Percentiles rank a stretch among this genome's conserved stretches.
Evolutionary conservation across 2,797 vertebrate species (phyloP).

Genomic region (Acanthornis magna): DNA sequence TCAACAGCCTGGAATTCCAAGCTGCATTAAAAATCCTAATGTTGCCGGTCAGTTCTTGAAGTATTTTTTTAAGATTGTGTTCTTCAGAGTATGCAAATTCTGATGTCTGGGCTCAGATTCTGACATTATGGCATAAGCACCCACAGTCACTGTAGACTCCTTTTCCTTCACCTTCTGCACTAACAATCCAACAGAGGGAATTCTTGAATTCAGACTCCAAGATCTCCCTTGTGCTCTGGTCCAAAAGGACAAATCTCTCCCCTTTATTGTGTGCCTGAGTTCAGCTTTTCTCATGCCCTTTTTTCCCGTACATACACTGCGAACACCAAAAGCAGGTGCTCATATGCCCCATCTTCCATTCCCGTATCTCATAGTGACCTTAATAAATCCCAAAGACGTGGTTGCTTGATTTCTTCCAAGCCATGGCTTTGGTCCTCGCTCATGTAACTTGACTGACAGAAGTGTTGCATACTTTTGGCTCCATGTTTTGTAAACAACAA

Average conservation of each 20-base stretch:
- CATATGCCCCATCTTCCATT: background rate
- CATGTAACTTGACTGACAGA: background rate
- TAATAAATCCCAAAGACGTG: background rate
- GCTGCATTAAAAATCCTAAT: background rate
- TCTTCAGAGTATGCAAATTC: background rate
- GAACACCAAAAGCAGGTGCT: background rate
- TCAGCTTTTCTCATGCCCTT: background rate
- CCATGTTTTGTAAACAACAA: background rate
- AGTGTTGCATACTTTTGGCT: background rate
- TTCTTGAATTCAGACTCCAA: background rate
- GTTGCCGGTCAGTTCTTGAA: background rate
- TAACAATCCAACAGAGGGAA: background rate
- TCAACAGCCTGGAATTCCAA: background rate
- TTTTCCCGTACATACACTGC: background rate
- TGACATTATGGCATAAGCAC: background rate
- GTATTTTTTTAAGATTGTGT: background rate
- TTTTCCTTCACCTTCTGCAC: background rate
- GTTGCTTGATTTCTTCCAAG: background rate
- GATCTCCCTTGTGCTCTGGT: background rate
- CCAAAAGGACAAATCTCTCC: background rate
- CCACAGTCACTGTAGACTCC: background rate
- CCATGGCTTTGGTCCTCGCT: background rate
- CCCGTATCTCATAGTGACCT: background rate
- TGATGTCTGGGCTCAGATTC: background rate
- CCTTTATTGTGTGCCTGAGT: background rate